Conservation (phyloP, 2,888 invertebrate species). For the Drosophila imparisetae region DNA sequence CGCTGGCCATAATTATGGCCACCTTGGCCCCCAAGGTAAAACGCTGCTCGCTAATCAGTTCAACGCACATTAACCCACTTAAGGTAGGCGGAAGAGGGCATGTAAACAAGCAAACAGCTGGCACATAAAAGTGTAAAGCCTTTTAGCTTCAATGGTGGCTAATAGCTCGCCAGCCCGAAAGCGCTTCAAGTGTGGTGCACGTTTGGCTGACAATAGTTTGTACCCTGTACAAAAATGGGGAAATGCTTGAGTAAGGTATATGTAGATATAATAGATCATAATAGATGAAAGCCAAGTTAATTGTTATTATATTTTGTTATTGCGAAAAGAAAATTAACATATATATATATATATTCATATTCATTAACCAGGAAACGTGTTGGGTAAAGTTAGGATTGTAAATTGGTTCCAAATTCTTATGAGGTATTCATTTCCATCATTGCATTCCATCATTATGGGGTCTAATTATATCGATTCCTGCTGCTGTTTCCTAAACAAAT, state of each 20-base stretch:
- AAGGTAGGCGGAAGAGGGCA: background rate
- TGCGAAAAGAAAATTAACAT: background rate
- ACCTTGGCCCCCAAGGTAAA: slow-evolving; percentile 23
- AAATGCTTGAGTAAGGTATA: background rate
- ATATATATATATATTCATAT: background rate
- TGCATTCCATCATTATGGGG: too few relatives aligned
- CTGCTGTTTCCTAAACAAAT: background rate
- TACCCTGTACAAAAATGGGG: background rate
- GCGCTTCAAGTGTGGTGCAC: background rate
- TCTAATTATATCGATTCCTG: background rate
- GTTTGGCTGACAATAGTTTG: background rate
- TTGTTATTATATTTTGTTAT: background rate
- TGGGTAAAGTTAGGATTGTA: background rate
- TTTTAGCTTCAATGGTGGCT: slow-evolving; percentile 35
- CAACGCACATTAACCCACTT: slow-evolving; percentile 78
- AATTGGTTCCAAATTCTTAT: background rate
- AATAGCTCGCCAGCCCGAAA: background rate
- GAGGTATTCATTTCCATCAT: background rate
- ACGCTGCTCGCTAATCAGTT: slow-evolving; percentile 70
- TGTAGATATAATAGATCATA: too few relatives aligned
- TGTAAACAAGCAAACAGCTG: slow-evolving; percentile 63
- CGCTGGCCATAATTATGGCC: slow-evolving; percentile 43
- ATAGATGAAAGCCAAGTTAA: background rate
- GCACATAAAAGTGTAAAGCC: slow-evolving; percentile 43
- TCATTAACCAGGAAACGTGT: background rate